Evolutionary conservation across 2,797 vertebrate genomes (phyloP), one percentile per base, ranked within the genome.

Genomic region (Sebastes oblongus): DNA sequence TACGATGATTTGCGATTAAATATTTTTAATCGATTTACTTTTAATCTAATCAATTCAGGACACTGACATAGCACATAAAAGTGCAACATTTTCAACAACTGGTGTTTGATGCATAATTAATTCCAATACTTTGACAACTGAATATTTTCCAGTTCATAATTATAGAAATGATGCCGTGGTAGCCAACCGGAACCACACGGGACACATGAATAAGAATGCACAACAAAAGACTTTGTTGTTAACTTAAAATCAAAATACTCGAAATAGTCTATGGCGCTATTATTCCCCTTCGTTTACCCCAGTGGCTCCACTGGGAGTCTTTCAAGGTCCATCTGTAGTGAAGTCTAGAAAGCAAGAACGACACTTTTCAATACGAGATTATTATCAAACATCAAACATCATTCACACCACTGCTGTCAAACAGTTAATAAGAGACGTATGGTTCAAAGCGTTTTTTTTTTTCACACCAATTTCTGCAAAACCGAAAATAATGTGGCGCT

Each of bases 371-470:
- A 13, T 32, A 6, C 8, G 13, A 60, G 9, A 55, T 75, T 61
- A 66, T 61, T 60, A 62, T 42, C 20, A 52, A 68, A 59, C 52
- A 68, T 34, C 39, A 52, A 67, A 42, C 58, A 72, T 30, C 5
- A 65, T 8, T 68, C 24, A 66, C 56, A n/a, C 30, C 32, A 46
- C 72, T 60, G 14, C 13, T 1, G 55, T 11, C 16, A 42, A 61
- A 56, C 30, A 20, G 24, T 30, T 22, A 66, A 71, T 22, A 75
- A 27, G 5, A 46, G 22, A 22, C 10, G 5, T 34, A 8, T 16
- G 20, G 39, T 36, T 74, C 29, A 78, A 68, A 62, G 73, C 58
- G 3, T 13, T 65, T 77, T 34, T 29, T 76, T 76, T 14, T 39
- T 39, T 14, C 34, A 32, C 50, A 69, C 30, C 22, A 56, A 6